Conservation (phyloP, 2,797 vertebrate genomes). For the Aselliscus stoliczkanus region DNA sequence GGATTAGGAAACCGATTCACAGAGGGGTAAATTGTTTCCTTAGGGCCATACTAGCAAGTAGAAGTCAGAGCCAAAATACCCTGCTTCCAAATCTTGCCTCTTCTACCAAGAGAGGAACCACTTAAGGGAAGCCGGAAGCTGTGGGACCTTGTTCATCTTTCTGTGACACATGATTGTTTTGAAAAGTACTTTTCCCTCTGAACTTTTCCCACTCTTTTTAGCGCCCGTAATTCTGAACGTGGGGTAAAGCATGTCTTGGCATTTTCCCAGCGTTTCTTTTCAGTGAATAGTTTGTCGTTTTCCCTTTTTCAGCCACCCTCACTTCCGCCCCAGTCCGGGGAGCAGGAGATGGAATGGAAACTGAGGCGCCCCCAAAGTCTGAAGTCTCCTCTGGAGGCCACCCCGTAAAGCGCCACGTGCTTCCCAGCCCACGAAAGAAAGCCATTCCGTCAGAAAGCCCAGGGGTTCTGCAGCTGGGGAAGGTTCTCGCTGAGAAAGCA, state of each 20-base stretch:
- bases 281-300: slow-evolving; percentile 26
- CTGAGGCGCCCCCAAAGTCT: slow-evolving; percentile 80
- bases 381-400: slow-evolving; percentile 80
- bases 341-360: slow-evolving; percentile 99
- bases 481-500: slow-evolving; percentile 88
- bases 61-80: neutral
- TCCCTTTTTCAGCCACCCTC: slow-evolving; percentile 74
- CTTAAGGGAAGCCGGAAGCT: neutral
- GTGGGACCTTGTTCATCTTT: neutral
- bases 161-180: neutral
- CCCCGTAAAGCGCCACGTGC: slow-evolving; percentile 62
- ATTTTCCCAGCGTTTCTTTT: neutral
- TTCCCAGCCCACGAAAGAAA: slow-evolving; percentile 77
- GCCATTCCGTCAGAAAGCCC: slow-evolving; percentile 79
- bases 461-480: slow-evolving; percentile 93
- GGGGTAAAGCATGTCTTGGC: neutral
- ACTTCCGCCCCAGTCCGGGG: slow-evolving; percentile 87
- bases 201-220: neutral
- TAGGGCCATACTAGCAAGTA: neutral
- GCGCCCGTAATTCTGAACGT: neutral
- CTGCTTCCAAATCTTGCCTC: neutral
- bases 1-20: neutral
- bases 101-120: neutral
- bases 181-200: neutral
- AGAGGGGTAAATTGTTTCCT: neutral